Evolutionary conservation across 2,113 vertebrate species (phyloP).

Genomic region (Phocoena sinus): DNA sequence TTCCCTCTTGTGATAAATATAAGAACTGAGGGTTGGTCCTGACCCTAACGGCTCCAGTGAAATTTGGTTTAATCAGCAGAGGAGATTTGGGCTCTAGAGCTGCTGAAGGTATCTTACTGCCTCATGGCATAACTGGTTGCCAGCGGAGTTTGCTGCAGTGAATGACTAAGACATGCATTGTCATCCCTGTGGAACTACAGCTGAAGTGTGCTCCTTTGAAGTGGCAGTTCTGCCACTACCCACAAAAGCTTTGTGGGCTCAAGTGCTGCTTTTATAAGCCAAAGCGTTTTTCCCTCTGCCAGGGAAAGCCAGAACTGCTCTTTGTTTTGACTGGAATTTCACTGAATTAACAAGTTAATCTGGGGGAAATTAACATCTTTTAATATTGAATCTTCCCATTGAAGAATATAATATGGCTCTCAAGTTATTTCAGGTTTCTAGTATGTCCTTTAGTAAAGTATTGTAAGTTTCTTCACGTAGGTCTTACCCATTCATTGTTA

Average conservation of each 20-base stretch:
- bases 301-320: background rate
- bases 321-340: background rate
- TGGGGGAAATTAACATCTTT: background rate
- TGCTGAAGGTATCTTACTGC: background rate
- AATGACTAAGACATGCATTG: fast-evolving
- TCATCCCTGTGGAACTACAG: background rate
- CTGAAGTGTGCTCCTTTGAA: background rate
- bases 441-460: background rate
- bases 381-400: background rate
- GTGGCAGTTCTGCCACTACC: background rate
- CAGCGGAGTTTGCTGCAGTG: background rate
- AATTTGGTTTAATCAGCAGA: background rate
- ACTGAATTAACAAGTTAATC: background rate
- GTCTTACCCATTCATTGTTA: background rate
- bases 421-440: background rate
- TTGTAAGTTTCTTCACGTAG: background rate
- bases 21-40: background rate
- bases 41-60: background rate
- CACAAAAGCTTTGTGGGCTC: background rate
- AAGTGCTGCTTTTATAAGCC: background rate
- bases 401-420: background rate
- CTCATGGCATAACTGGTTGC: fast-evolving
- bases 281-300: background rate
- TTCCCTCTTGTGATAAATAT: background rate
- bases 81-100: background rate